phyloP scores from a whole-genome alignment of 2,797 vertebrate genomes.

The Lateolabrax maculatus region DNA sequence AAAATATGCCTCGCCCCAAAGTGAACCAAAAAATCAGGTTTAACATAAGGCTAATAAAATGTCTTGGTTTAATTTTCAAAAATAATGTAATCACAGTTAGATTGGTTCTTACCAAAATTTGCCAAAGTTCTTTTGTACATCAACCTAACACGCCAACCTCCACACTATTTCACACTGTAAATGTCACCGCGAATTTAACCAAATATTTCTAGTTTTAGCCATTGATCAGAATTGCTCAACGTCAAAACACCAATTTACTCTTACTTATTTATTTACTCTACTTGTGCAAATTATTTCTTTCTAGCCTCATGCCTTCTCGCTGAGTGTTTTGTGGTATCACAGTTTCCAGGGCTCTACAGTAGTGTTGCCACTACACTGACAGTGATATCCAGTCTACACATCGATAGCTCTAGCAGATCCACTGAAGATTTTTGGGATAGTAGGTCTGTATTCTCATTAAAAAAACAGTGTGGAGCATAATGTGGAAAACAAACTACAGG shows the following conservation, averaged over 20 bases:
- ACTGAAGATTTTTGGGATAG: neutral
- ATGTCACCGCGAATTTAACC: neutral
- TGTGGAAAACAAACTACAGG: constrained; percentile 3
- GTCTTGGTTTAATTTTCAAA: neutral
- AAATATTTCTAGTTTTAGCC: neutral
- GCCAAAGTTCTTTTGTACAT: neutral
- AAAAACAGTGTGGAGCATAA: neutral
- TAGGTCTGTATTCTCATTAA: constrained; percentile 16
- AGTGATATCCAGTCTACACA: constrained; percentile 13
- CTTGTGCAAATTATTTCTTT: constrained; percentile 2
- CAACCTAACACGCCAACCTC: neutral
- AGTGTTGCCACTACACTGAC: neutral
- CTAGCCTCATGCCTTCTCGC: neutral
- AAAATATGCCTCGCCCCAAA: neutral
- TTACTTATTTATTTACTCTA: no score
- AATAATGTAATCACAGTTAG: neutral
- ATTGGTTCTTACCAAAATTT: neutral
- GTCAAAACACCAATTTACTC: no score
- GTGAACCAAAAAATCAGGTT: no score
- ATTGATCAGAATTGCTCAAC: neutral
- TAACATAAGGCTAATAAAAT: neutral
- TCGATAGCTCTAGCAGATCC: neutral
- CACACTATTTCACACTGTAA: neutral
- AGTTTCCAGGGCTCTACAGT: neutral
- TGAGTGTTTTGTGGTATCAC: constrained; percentile 7